Base-by-base conservation (phyloP, 2,797 vertebrate species). In the Coregonus ussuriensis region DNA sequence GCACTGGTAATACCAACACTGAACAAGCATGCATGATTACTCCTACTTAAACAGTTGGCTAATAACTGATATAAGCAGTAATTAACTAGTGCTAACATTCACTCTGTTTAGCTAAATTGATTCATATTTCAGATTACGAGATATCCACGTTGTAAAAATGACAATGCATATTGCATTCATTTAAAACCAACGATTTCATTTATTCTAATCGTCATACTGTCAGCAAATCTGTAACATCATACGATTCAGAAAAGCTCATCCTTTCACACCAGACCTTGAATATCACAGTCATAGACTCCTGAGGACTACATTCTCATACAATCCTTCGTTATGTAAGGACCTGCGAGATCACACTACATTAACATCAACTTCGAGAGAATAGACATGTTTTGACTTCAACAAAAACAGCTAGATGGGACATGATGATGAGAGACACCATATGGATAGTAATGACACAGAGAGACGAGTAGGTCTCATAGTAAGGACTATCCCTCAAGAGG, bases 381-480 rank as follows among this genome's bases (percentile, higher is more conserved):
- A 74, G 86, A 77, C 79, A 72, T 69, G 84, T 82, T 85, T 71
- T 78, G 86, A 89, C 85, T 85, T 79, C 81, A 84, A 89, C 83
- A 79, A 35, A 63, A 63, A 79, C 67, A 68, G 70, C 74, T 72
- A 77, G 73, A 72, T 59, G 69, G 75, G 77, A 83, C 78, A 74
- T 63, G 59, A 13, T 29, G n/a, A 63, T 83, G 84, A 87, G 77
- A 85, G 82, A 86, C 87, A 82, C 82, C 84, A 84, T 83, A 89
- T 85, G 89, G 84, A 85, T 3, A 35, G 4, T 11, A 25, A 21
- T 63, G 59, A 25, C 59, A 25, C 21, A 7, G 25, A 5, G 59
- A 33, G 31, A 67, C 21, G 63, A 66, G 13, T 25, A 62, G 59
- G 59, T 25, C 59, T 62, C 59, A 25, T 62, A 62, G 54, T 59